Base-by-base conservation (phyloP, 92 coral and sea anemone genomes). In the Porites rus region DNA sequence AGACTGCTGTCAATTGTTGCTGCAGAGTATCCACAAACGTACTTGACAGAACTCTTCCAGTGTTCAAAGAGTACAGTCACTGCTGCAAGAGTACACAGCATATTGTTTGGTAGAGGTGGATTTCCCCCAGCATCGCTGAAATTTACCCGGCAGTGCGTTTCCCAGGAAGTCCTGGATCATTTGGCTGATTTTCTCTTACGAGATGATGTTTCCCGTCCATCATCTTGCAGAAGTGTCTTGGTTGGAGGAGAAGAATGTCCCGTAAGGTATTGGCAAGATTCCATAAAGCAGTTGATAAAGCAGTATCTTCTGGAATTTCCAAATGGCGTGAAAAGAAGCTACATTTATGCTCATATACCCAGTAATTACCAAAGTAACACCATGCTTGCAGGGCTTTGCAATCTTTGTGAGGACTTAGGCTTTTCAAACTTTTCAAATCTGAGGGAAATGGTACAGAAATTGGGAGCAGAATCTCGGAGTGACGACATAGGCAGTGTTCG, bases 91-190 rank as follows among this genome's bases (percentile, higher is more conserved):
- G 84, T 84, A 4, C 80, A 83, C 43, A 46, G 46, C 60, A 69
- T 65, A 21, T 72, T 88, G 74, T 88, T 88, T 88, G 92, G 88
- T 6, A 64, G 92, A 28, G 92, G 88, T n/a, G 92, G 88, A 59
- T 74, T 77, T 4, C 88, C 92, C 43, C 88, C 88, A n/a, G 51
- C 31, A 2, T 62, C 24, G 9, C 20, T 83, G 11, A 88, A 83
- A 75, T 77, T 83, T 24, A 24, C 25, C 25, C 25, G 25, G 25
- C 25, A 24, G 25, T 24, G 25, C 1, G 25, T 0, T 24, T 24
- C 25, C 25, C 25, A 24, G 25, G 25, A 24, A 24, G 25, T 24
- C 25, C 25, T 24, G 0, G 25, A 24, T 24, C 25, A 24, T 24
- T 24, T 24, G 25, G 25, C 25, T 24, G 25, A 24, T 24, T 24